A percentile compares a stretch with the other conserved stretches of the same genome.
Evolutionary conservation across 2,113 vertebrate species (phyloP).

Genomic region (Thunnus thynnus): DNA sequence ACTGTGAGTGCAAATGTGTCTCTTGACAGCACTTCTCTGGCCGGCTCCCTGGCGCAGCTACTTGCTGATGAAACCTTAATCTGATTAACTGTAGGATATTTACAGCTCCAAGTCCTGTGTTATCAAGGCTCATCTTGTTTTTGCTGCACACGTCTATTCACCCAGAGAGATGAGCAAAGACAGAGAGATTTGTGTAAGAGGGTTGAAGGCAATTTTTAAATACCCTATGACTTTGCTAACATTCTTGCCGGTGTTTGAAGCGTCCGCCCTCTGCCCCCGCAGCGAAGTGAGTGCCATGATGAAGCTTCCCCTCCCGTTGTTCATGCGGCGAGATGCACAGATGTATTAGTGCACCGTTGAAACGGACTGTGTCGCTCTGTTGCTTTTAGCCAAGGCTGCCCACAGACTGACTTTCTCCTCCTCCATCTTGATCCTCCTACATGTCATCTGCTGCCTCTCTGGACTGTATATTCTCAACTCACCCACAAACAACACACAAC

Average conservation of each 20-base stretch:
- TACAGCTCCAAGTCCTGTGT: slow-evolving; percentile 74
- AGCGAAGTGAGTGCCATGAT: slow-evolving; percentile 5
- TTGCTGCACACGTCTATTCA: slow-evolving; percentile 25
- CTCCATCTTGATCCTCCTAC: slow-evolving; percentile 76
- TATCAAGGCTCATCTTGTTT: slow-evolving; percentile 74
- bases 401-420: slow-evolving; percentile 71
- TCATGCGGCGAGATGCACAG: slow-evolving; percentile 37
- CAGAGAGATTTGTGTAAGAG: background rate
- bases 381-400: slow-evolving; percentile 69
- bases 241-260: background rate
- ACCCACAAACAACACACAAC: slow-evolving; percentile 53
- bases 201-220: slow-evolving; percentile 3
- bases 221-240: background rate
- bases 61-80: slow-evolving; percentile 73
- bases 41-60: slow-evolving; percentile 28
- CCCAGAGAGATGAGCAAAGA: slow-evolving; percentile 19
- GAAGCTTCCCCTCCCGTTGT: slow-evolving; percentile 1
- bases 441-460: slow-evolving; percentile 75
- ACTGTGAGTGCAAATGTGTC: slow-evolving; percentile 41
- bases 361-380: slow-evolving; percentile 56
- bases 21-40: slow-evolving; percentile 16
- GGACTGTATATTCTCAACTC: slow-evolving; percentile 40
- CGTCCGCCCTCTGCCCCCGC: background rate
- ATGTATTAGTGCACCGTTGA: slow-evolving; percentile 43
- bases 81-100: slow-evolving; percentile 79